Conservation (phyloP, 1,140 invertebrate genomes). For the Diorhabda carinulata region DNA sequence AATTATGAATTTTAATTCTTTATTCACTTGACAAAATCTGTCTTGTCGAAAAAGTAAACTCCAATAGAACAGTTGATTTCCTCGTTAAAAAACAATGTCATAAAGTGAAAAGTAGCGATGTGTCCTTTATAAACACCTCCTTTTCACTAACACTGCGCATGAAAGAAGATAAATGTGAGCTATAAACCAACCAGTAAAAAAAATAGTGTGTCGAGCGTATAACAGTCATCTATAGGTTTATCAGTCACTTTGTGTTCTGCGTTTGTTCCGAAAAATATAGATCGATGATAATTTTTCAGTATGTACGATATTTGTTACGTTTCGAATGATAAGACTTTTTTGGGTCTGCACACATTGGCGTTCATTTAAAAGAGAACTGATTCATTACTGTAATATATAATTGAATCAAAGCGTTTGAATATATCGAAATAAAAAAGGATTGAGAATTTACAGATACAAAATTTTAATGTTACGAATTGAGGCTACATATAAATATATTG, state of each 20-base stretch:
- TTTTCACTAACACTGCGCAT: conserved; percentile 14
- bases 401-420: no score
- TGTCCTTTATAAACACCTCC: not conserved
- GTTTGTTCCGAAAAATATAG: conserved; percentile 34
- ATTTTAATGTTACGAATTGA: no score
- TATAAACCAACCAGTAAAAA: conserved; percentile 30
- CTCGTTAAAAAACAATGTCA: not conserved
- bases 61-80: not conserved
- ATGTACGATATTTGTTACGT: conserved; percentile 37
- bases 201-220: conserved; percentile 42
- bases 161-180: conserved; percentile 23
- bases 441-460: no score
- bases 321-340: conserved; percentile 46
- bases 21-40: no score
- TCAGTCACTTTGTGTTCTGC: conserved; percentile 36
- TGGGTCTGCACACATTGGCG: conserved; percentile 30
- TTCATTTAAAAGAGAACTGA: no score
- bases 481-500: no score
- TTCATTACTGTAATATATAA: no score
- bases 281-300: conserved; percentile 45
- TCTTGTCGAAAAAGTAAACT: not conserved
- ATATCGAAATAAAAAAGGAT: no score
- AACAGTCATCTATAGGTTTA: conserved; percentile 45
- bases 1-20: no score
- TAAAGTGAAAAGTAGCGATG: not conserved